Conservation (phyloP, 2,113 vertebrate genomes). For the Dermatemys mawii region DNA sequence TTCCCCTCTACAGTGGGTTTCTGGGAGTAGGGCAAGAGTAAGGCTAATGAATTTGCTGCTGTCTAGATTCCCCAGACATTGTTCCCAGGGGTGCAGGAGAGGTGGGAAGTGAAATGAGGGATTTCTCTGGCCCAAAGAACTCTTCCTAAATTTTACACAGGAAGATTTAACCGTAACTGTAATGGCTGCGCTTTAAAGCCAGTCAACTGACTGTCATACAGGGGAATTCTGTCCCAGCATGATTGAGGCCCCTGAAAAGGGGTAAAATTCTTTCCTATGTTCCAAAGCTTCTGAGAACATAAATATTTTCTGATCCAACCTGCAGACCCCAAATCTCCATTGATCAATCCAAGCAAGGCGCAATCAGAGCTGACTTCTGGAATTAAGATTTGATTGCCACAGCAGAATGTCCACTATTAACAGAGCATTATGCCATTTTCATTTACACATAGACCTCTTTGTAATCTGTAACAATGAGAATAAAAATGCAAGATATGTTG, state of each 20-base stretch:
- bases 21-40: not conserved
- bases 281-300: not conserved
- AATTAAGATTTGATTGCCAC: not conserved
- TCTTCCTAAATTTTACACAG: not conserved
- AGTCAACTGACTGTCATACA: not conserved
- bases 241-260: not conserved
- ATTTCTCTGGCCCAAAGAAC: not conserved
- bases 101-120: not conserved
- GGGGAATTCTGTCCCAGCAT: not conserved
- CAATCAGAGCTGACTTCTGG: not conserved
- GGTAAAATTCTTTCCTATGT: not conserved
- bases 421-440: not conserved
- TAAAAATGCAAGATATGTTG: not conserved
- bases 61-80: not conserved
- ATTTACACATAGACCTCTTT: not conserved
- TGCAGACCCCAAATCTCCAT: not conserved
- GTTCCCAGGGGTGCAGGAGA: not conserved
- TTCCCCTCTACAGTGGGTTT: not conserved
- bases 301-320: not conserved
- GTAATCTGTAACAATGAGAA: not conserved
- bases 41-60: not conserved
- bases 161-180: not conserved
- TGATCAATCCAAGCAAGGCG: not conserved
- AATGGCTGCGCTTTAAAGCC: not conserved
- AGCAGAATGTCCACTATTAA: not conserved